phyloP scores from a whole-genome alignment of 2,888 invertebrate genomes.

The Melinaea menophilus region DNA sequence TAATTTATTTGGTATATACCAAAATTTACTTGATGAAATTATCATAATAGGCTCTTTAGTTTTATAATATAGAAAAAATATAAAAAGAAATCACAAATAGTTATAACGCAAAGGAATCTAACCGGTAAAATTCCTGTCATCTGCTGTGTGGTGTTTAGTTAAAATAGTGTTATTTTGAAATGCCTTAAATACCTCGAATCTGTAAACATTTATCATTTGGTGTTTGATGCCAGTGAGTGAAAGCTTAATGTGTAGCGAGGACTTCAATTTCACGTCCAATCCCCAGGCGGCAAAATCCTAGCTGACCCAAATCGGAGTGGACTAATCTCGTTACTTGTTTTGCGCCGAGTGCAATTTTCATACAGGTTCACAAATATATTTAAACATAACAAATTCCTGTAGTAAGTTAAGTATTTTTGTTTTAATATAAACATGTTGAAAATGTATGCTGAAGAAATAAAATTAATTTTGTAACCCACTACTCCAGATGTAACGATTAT shows the following conservation, averaged over 20 bases:
- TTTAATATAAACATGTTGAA: neutral
- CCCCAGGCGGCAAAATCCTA: constrained; percentile 17
- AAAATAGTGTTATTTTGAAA: too few species aligned
- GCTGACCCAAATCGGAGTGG: constrained; percentile 19
- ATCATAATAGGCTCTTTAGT: too few species aligned
- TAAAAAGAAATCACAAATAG: too few species aligned
- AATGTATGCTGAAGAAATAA: too few species aligned
- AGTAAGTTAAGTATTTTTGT: neutral
- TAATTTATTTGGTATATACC: too few species aligned
- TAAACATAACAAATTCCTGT: neutral
- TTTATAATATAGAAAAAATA: too few species aligned
- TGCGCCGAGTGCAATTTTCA: constrained; percentile 1
- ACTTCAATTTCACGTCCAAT: constrained; percentile 26
- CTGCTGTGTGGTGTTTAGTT: too few species aligned
- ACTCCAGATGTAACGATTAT: too few species aligned
- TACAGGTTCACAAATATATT: neutral
- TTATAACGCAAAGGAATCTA: too few species aligned
- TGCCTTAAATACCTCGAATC: neutral
- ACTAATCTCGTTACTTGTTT: constrained; percentile 16
- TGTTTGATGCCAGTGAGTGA: constrained; percentile 21
- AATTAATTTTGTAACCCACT: neutral
- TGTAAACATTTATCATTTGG: constrained; percentile 20
- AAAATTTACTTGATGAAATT: too few species aligned
- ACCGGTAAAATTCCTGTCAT: too few species aligned
- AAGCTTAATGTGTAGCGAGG: constrained; percentile 22